A percentile compares a stretch with the other conserved stretches of the same genome.
Evolutionary conservation across 2,113 vertebrate species (phyloP).

Genomic region (Pseudonaja textilis): DNA sequence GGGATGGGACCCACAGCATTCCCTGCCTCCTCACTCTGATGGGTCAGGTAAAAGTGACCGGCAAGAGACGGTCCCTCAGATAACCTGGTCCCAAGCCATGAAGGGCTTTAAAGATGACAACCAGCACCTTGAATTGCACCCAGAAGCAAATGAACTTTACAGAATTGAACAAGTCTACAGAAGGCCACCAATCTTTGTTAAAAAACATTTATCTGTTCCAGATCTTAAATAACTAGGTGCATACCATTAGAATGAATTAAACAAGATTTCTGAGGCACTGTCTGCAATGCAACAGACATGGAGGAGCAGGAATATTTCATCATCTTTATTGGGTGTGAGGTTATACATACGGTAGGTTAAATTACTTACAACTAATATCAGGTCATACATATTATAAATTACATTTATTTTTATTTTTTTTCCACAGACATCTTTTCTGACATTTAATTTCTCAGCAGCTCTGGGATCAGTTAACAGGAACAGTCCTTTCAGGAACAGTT

Average conservation of each 20-base stretch:
- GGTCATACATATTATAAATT: not conserved
- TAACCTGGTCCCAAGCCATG: no score
- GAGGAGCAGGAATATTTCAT: not conserved
- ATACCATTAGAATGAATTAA: not conserved
- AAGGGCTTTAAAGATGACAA: no score
- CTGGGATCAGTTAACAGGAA: not conserved
- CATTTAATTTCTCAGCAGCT: not conserved
- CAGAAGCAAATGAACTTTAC: not conserved
- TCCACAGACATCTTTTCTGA: not conserved
- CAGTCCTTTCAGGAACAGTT: not conserved
- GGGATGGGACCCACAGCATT: no score
- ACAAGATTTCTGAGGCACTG: not conserved
- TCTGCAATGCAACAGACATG: not conserved
- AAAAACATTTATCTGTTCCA: not conserved
- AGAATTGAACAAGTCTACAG: not conserved
- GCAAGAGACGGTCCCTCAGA: no score
- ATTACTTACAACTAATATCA: not conserved
- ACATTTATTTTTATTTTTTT: not conserved
- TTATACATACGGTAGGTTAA: not conserved
- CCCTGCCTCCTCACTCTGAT: no score
- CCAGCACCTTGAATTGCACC: no score
- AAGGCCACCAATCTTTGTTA: not conserved
- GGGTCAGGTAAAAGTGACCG: no score
- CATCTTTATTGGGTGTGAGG: not conserved
- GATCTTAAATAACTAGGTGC: not conserved